Conservation (phyloP, 2,888 invertebrate genomes). For the Cepaea hortensis region DNA sequence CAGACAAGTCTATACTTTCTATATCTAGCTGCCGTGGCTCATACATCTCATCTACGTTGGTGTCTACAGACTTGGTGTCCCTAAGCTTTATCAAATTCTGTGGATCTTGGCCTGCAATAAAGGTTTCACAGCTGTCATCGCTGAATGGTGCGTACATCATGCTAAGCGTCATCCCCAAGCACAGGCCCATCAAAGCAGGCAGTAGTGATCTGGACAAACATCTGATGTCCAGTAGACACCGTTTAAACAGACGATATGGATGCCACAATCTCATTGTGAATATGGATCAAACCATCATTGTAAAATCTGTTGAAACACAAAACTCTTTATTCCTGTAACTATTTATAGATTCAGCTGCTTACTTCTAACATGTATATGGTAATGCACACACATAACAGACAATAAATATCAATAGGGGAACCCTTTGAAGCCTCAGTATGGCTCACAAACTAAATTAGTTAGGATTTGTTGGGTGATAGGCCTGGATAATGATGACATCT, state of each 20-base stretch:
- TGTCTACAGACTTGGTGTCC: constrained; percentile 55
- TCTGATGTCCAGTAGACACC: constrained; percentile 31
- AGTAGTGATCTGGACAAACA: constrained; percentile 53
- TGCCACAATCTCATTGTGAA: constrained; percentile 26
- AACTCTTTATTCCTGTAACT: neutral
- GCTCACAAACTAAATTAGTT: no score
- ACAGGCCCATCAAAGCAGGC: constrained; percentile 71
- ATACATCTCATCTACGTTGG: constrained; percentile 60
- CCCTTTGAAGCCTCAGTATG: no score
- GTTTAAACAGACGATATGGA: constrained; percentile 17
- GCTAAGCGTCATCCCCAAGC: constrained; percentile 73
- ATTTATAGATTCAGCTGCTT: no score
- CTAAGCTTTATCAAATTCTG: constrained; percentile 54
- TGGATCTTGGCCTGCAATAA: constrained; percentile 54
- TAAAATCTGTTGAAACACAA: neutral
- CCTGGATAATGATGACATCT: no score
- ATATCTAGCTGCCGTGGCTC: constrained; percentile 59
- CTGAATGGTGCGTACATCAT: constrained; percentile 73
- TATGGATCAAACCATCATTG: neutral
- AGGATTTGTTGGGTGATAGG: no score
- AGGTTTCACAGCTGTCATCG: constrained; percentile 70
- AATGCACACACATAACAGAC: no score
- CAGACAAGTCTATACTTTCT: constrained; percentile 31
- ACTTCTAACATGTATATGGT: no score
- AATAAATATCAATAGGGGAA: no score